Conservation (phyloP, 2,113 vertebrate species). For the Brachionichthys hirsutus region DNA sequence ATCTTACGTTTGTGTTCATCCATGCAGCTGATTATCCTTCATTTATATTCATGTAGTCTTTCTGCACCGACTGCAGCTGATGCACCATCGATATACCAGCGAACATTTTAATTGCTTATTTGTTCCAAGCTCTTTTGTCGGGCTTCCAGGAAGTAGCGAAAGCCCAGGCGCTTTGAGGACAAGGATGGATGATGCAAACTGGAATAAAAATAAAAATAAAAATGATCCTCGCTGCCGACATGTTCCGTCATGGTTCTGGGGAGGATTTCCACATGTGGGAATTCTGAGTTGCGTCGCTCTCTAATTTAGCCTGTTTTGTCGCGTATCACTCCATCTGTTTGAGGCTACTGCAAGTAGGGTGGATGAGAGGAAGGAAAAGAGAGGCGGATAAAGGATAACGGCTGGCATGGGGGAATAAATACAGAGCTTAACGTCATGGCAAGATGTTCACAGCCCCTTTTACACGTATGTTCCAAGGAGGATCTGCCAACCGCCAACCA, state of each 20-base stretch:
- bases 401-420: slow-evolving; percentile 6
- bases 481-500: no score
- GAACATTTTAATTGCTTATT: slow-evolving; percentile 36
- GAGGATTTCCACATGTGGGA: slow-evolving; percentile 56
- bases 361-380: slow-evolving; percentile 10
- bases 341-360: no score
- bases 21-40: slow-evolving; percentile 25
- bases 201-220: slow-evolving; percentile 16
- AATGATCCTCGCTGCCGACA: slow-evolving; percentile 26
- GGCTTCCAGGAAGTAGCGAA: slow-evolving; percentile 19
- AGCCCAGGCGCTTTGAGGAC: slow-evolving; percentile 28
- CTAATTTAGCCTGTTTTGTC: slow-evolving; percentile 73
- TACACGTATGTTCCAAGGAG: no score
- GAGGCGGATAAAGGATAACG: slow-evolving; percentile 7
- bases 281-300: slow-evolving; percentile 62
- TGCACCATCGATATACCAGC: slow-evolving; percentile 3
- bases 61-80: slow-evolving; percentile 12
- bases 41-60: slow-evolving; percentile 21
- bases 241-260: slow-evolving; percentile 47
- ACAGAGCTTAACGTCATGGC: no score
- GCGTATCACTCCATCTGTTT: slow-evolving; percentile 65
- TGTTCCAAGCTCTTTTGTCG: slow-evolving; percentile 25
- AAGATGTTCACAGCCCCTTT: no score
- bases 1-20: slow-evolving; percentile 25
- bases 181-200: slow-evolving; percentile 52